Evolutionary conservation across 2,888 invertebrate species (phyloP).

Genomic region (Pseudococcus longispinus): DNA sequence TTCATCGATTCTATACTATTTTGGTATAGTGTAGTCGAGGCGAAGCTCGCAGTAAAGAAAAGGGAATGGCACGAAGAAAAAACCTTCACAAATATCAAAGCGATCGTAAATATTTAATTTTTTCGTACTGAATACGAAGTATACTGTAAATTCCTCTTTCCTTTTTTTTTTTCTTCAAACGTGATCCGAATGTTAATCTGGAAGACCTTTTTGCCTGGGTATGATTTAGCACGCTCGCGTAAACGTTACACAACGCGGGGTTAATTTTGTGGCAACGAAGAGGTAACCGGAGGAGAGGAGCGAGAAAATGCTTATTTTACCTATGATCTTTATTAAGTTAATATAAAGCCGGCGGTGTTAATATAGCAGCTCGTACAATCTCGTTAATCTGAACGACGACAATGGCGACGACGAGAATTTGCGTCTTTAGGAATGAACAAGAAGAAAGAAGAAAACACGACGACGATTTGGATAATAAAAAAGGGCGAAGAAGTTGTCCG

Average conservation of each 20-base stretch:
- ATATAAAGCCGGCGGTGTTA: background rate
- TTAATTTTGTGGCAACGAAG: background rate
- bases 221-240: background rate
- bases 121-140: conserved; percentile 6
- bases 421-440: background rate
- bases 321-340: conserved; percentile 20
- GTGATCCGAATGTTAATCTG: background rate
- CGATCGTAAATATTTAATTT: conserved; percentile 24
- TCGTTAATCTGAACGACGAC: background rate
- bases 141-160: background rate
- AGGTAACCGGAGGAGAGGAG: background rate
- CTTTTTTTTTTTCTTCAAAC: background rate
- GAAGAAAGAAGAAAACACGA: background rate
- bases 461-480: background rate
- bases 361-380: background rate
- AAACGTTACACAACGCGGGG: background rate
- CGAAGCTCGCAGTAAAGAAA: background rate
- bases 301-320: background rate
- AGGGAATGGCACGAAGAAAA: background rate
- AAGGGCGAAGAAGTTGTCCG: background rate
- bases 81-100: background rate
- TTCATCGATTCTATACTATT: background rate
- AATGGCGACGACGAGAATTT: background rate
- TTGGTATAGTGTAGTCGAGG: background rate
- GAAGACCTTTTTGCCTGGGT: background rate